A percentile compares a stretch with the other conserved stretches of the same genome.
Evolutionary conservation across 2,888 invertebrate species (phyloP).

Genomic region (Drosophila monieri): DNA sequence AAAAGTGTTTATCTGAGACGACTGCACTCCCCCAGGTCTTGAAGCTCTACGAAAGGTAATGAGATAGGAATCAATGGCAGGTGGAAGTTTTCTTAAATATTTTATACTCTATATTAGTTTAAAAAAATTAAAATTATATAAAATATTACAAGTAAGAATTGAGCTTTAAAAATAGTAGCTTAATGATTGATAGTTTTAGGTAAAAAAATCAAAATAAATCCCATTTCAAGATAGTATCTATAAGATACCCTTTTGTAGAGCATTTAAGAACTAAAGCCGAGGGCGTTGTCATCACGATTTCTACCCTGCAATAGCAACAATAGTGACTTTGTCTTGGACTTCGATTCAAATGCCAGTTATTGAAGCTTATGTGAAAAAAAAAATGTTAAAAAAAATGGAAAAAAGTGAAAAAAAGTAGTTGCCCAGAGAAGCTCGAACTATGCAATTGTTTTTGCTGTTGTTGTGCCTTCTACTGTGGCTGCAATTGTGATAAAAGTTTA

Average conservation of each 20-base stretch:
- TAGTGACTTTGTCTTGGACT: constrained; percentile 20
- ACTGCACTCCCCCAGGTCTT: constrained; percentile 25
- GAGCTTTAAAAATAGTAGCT: neutral
- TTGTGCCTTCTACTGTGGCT: constrained; percentile 47
- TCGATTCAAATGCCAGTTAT: constrained; percentile 45
- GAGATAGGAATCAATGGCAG: constrained; percentile 26
- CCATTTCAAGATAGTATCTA: too few relatives aligned
- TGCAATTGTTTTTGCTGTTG: constrained; percentile 30
- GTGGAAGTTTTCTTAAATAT: neutral
- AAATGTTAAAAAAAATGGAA: constrained; percentile 14
- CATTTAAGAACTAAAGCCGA: constrained; percentile 14
- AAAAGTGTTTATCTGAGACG: constrained; percentile 46
- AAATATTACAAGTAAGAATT: neutral
- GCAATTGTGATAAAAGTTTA: constrained; percentile 78
- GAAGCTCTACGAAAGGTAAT: constrained; percentile 16
- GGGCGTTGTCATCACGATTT: constrained; percentile 45
- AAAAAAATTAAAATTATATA: neutral
- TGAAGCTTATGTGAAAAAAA: constrained; percentile 49
- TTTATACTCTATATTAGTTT: constrained; percentile 6
- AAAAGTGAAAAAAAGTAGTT: too few relatives aligned
- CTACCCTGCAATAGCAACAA: constrained; percentile 8
- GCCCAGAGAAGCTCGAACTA: constrained; percentile 9
- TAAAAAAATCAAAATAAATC: too few relatives aligned
- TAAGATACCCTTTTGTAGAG: neutral
- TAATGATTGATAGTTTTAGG: too few relatives aligned